Evolutionary conservation across 1,140 invertebrate species (phyloP), one percentile per base, ranked within the genome.

Genomic region (Mercenaria mercenaria): DNA sequence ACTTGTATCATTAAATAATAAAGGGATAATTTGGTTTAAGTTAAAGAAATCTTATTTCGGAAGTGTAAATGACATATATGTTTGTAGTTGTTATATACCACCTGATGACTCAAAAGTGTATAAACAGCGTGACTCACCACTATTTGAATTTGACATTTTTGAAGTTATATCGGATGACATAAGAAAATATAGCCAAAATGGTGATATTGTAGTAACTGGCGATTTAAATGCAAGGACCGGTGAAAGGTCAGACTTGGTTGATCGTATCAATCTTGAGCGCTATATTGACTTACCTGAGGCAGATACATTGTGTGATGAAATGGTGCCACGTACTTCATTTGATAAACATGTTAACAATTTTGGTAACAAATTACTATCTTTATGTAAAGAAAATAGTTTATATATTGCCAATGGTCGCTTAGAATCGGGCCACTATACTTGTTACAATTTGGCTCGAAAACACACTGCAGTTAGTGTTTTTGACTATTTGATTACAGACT

Each of bases 381-480:
- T 82, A 26, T 82, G 56, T 32, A 82, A 82, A 52, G 50, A 82
- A 64, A 82, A 59, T 32, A 82, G 29, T 43, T 13, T 64, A 10
- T 59, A 20, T 61, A 82, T 82, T 39, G 56, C 20, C 0, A 82
- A 82, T 82, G 79, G 79, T 20, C 79, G 79, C 23, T 37, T 82
- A 37, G 79, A 82, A 82, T 26, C 15, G 20, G 79, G 79, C 18
- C 26, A 61, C 10, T 61, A 23, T 61, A 82, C 79, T 37, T 61
- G 79, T n/a, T 64, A 82, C 39, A 82, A 64, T 82, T 23, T 61
- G 1, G 15, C 20, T 34, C 20, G 56, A 34, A 82, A 61, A 13
- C 13, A 11, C 18, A 64, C 13, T 20, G 79, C 29, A 10, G 50
- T 41, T 23, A 82, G 79, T 39, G 37, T 64, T 15, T 50, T 82